Conservation (phyloP, 2,797 vertebrate genomes). For the Leuciscus waleckii region DNA sequence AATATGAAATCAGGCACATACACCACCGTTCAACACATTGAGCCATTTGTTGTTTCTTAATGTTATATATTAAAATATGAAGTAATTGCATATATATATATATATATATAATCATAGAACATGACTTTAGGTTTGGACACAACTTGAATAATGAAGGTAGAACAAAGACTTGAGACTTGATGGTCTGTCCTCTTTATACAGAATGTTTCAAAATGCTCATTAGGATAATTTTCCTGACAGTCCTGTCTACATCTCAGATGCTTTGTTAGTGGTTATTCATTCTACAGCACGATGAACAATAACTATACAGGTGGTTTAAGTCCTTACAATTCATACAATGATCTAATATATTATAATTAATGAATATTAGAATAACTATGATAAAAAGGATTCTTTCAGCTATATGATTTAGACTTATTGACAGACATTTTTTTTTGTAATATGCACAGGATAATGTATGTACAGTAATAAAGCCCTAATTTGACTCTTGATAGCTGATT, state of each 20-base stretch:
- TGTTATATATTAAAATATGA: background rate
- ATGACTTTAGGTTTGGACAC: slow-evolving; percentile 23
- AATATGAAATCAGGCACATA: background rate
- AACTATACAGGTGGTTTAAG: slow-evolving; percentile 13
- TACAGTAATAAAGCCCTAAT: background rate
- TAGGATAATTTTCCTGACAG: slow-evolving; percentile 14
- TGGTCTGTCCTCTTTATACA: background rate
- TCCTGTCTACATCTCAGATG: slow-evolving; percentile 5
- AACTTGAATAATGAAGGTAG: slow-evolving; percentile 12
- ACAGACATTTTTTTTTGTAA: too few relatives aligned
- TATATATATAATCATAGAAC: background rate
- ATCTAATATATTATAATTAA: slow-evolving; percentile 14
- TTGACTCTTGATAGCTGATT: background rate
- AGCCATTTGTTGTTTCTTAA: background rate
- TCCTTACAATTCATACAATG: background rate
- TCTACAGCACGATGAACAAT: slow-evolving; percentile 14
- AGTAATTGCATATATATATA: background rate
- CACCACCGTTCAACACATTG: background rate
- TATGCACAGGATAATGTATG: background rate
- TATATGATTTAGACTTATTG: background rate
- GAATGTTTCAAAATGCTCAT: background rate
- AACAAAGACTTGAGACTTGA: slow-evolving; percentile 6
- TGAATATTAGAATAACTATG: background rate
- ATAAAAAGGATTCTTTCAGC: background rate
- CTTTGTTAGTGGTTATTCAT: slow-evolving; percentile 27